These are phyloP conservation scores for Poecilus cupreus DNA, from an alignment of 2,888 invertebrate genomes.

Conservation along the genomic window DNA sequence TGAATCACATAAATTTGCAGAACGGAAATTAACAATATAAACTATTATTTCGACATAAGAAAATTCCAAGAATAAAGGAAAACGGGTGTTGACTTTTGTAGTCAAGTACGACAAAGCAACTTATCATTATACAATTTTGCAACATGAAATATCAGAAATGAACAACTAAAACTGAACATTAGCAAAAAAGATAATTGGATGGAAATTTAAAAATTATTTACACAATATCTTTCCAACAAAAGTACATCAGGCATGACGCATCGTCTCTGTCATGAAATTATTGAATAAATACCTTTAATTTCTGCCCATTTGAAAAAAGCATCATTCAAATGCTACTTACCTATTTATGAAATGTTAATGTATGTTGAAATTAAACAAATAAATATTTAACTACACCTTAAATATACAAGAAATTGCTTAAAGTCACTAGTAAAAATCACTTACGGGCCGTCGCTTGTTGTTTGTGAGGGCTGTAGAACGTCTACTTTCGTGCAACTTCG, in stretches of 20 bases:
- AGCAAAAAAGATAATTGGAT: background rate
- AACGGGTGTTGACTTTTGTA: constrained; percentile 29
- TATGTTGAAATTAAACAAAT: constrained; percentile 49
- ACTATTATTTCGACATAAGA: constrained; percentile 20
- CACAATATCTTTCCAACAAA: constrained; percentile 49
- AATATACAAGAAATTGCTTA: constrained; percentile 51
- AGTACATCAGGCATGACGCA: constrained; percentile 60
- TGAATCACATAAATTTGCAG: background rate
- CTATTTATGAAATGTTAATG: constrained; percentile 46
- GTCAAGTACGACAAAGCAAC: constrained; percentile 15
- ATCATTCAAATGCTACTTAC: constrained; percentile 54
- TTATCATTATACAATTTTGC: background rate
- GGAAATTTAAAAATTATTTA: constrained; percentile 4
- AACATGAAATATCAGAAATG: background rate
- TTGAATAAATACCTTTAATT: constrained; percentile 56
- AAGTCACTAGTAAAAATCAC: constrained; percentile 70
- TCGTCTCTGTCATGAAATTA: constrained; percentile 56
- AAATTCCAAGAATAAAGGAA: constrained; percentile 35
- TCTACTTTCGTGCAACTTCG: constrained; percentile 58
- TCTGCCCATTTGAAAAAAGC: constrained; percentile 12
- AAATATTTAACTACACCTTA: constrained; percentile 41
- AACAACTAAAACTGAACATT: background rate
- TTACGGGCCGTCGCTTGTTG: constrained; percentile 75
- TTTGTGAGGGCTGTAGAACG: constrained; percentile 70
- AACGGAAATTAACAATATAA: background rate